Conservation (phyloP, 2,888 invertebrate genomes). For the Muschampia plurimacula region DNA sequence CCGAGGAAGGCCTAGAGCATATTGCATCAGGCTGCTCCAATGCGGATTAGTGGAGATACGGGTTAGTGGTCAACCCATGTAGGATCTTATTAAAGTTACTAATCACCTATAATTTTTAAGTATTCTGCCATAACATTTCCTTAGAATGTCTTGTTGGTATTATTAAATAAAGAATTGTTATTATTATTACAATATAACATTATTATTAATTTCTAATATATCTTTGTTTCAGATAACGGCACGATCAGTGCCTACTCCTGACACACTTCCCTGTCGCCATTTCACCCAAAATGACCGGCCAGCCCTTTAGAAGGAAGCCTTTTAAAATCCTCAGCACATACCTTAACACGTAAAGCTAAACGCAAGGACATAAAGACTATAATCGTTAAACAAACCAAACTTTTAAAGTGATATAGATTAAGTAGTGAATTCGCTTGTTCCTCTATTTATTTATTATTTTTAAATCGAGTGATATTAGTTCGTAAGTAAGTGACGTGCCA, state of each 20-base stretch:
- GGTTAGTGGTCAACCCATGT: too few species aligned
- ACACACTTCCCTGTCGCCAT: slow-evolving; percentile 52
- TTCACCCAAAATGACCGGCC: slow-evolving; percentile 68
- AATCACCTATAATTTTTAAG: too few species aligned
- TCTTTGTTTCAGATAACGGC: slow-evolving; percentile 68
- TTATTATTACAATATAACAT: too few species aligned
- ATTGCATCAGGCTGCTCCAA: too few species aligned
- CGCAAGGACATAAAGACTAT: slow-evolving; percentile 47
- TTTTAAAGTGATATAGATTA: slow-evolving; percentile 57
- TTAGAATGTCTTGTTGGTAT: too few species aligned
- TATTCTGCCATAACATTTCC: too few species aligned
- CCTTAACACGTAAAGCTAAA: slow-evolving; percentile 68
- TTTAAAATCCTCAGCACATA: slow-evolving; percentile 71
- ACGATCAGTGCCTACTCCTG: slow-evolving; percentile 53
- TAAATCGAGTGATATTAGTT: slow-evolving; percentile 74
- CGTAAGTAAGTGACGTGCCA: slow-evolving; percentile 67
- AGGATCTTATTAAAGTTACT: too few species aligned
- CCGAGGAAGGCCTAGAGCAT: too few species aligned
- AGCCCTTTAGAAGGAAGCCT: slow-evolving; percentile 69
- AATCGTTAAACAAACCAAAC: slow-evolving; percentile 50
- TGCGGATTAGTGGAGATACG: too few species aligned
- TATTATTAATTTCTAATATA: slow-evolving; percentile 9
- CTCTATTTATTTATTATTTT: slow-evolving; percentile 60
- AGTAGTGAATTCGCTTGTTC: slow-evolving; percentile 49
- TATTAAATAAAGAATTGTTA: too few species aligned